These are phyloP conservation scores for Brachionus asplanchnoidis DNA, from an alignment of 1,140 invertebrate species.

Conservation along the genomic window DNA sequence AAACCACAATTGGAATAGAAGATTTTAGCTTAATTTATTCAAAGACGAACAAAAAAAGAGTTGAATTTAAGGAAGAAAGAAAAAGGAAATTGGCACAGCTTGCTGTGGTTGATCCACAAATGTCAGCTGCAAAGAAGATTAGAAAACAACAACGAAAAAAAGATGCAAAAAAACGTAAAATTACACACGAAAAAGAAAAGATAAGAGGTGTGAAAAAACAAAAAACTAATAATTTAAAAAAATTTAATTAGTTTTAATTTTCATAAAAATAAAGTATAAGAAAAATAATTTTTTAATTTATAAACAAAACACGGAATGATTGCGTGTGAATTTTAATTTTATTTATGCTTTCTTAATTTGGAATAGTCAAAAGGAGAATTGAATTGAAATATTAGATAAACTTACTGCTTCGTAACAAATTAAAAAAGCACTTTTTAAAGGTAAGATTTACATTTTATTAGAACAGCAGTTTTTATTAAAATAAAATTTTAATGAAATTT, in stretches of 20 bases:
- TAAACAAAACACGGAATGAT: neutral
- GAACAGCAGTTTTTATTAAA: too few species aligned
- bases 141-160: conserved; percentile 71
- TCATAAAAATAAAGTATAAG: neutral
- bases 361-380: too few species aligned
- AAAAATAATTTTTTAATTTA: neutral
- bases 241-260: neutral
- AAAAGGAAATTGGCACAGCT: conserved; percentile 62
- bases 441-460: too few species aligned
- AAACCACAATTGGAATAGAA: conserved; percentile 65
- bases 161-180: conserved; percentile 63
- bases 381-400: too few species aligned
- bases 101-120: conserved; percentile 70
- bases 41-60: conserved; percentile 60
- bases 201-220: neutral
- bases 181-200: neutral
- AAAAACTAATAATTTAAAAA: neutral
- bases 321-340: neutral
- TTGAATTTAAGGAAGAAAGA: conserved; percentile 64
- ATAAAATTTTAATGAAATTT: too few species aligned
- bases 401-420: too few species aligned
- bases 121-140: conserved; percentile 70
- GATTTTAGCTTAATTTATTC: conserved; percentile 63
- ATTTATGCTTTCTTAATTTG: neutral
- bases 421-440: too few species aligned